Evolutionary conservation across 2,888 invertebrate genomes (phyloP), one percentile per base, ranked within the genome.

Genomic region (Eutolmus rufibarbis): DNA sequence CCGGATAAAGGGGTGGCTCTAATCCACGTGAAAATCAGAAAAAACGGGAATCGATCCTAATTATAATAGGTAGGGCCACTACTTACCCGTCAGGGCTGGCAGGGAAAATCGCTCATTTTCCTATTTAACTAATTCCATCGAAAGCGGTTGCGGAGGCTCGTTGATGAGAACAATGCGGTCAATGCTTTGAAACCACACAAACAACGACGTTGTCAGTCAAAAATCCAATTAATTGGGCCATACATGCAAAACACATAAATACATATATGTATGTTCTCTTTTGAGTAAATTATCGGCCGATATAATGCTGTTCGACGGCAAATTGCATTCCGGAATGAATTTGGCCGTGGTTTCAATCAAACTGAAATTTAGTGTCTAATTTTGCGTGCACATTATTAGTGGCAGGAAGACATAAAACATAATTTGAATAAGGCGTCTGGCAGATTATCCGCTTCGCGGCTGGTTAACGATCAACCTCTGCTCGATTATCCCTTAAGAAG

Each of bases 311-410:
- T 93, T 94, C 28, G 94, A 93, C 87, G 94, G 92, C 90, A 94
- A 93, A 92, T 94, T 94, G 76, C 94, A 92, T 89, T 95, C 95
- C 85, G 94, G 92, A 89, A 94, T 94, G 86, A 94, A 93, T 90
- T 96, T 95, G 89, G 95, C 95, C 51, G 95, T 93, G 91, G 95
- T 95, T 92, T 97, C 97, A 90, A 96, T 93, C 88, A 97, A 92
- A 92, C 95, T 96, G 92, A 96, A 96, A 82, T 95, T 95, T 79
- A 96, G 92, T 40, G 96, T 94, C 96, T 81, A 95, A 93, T 89
- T 96, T 93, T 86, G 94, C 94, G 91, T 96, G 96, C 89, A 95
- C 95, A 90, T 95, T 95, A 89, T 92, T 92, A 90, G 87, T 92
- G 92, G 90, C 0, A 57, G 51, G 8, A 9, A 76, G 14, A 34